A percentile compares a stretch with the other conserved stretches of the same genome.
Evolutionary conservation across 2,113 vertebrate genomes (phyloP).

Genomic region (Sinosuthora webbiana): DNA sequence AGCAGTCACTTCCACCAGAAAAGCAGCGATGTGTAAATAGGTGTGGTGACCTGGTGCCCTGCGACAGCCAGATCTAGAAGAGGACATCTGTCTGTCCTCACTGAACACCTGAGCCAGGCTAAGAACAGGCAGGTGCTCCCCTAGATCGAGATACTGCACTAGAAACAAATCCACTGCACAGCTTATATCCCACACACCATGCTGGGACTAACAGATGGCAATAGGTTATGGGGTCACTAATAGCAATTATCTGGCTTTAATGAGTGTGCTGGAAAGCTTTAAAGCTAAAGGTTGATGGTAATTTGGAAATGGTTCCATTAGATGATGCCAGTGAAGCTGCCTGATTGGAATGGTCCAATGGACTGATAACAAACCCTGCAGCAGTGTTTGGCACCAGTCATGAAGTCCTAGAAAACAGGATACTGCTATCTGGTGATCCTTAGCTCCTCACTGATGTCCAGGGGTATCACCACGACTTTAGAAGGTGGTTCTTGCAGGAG

Average conservation of each 20-base stretch:
- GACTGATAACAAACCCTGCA: neutral
- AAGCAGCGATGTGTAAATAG: neutral
- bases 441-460: neutral
- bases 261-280: neutral
- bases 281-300: neutral
- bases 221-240: neutral
- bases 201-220: neutral
- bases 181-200: neutral
- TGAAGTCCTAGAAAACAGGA: neutral
- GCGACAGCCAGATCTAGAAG: neutral
- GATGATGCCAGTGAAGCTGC: neutral
- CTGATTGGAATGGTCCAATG: neutral
- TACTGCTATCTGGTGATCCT: neutral
- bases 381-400: neutral
- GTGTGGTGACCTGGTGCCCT: neutral
- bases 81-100: neutral
- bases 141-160: neutral
- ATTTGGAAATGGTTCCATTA: neutral
- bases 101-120: neutral
- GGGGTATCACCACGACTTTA: neutral
- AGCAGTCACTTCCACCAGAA: neutral
- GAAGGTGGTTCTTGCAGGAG: neutral
- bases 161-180: neutral
- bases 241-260: neutral
- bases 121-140: neutral